A percentile compares a stretch with the other conserved stretches of the same genome.
Evolutionary conservation across 2,113 vertebrate species (phyloP).

Genomic region (Aleadryas rufinucha): DNA sequence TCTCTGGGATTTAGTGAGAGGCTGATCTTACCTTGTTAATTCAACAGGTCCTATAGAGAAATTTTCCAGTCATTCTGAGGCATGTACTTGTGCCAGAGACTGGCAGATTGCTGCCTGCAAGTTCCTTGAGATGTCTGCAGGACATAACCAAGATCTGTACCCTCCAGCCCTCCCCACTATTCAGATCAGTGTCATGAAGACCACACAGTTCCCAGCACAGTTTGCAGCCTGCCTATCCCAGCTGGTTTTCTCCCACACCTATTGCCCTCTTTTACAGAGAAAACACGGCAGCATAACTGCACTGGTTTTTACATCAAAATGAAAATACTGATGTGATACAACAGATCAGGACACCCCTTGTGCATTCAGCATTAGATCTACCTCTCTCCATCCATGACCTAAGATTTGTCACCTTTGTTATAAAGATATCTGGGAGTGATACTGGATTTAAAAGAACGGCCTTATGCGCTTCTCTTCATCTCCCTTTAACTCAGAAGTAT

Average conservation of each 20-base stretch:
- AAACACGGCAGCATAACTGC: background rate
- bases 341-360: background rate
- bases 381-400: background rate
- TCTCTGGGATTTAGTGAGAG: background rate
- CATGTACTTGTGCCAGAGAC: background rate
- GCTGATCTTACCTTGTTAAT: background rate
- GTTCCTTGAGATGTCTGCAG: background rate
- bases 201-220: background rate
- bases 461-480: background rate
- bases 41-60: background rate
- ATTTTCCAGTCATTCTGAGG: background rate
- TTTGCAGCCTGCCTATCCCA: background rate
- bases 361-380: background rate
- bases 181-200: background rate
- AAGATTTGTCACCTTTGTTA: background rate
- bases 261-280: background rate
- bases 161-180: background rate
- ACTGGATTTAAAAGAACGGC: background rate
- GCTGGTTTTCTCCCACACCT: background rate
- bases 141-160: background rate
- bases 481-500: background rate
- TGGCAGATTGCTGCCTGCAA: background rate
- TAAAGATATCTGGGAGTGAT: background rate
- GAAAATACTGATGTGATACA: background rate
- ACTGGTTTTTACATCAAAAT: background rate